These are phyloP conservation scores for Coranthus polyacanthus DNA, from an alignment of 2,797 vertebrate genomes.

Conservation along the genomic window DNA sequence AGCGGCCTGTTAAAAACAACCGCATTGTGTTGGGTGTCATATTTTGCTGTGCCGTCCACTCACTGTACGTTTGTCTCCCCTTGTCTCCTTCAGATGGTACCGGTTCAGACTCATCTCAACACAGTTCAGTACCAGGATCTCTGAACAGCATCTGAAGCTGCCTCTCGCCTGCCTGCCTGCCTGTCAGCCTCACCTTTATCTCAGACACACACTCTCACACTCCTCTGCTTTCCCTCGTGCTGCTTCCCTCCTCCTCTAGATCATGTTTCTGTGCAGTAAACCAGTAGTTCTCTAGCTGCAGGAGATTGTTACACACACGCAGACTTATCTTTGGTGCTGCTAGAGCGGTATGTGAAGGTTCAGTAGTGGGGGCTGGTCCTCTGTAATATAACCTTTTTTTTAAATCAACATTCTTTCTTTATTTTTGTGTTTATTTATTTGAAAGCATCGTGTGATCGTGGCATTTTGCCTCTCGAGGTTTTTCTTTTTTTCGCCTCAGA, in stretches of 20 bases:
- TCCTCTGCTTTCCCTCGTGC: constrained; percentile 57
- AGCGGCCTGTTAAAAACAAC: no score
- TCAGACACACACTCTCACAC: constrained; percentile 41
- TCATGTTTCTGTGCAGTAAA: constrained; percentile 72
- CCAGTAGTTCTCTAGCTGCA: constrained; percentile 56
- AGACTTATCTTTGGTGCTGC: constrained; percentile 57
- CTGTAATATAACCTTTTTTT: constrained; percentile 73
- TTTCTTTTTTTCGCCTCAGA: constrained; percentile 17
- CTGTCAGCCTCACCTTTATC: constrained; percentile 46
- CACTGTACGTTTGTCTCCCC: neutral
- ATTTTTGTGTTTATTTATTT: constrained; percentile 75
- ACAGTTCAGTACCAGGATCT: constrained; percentile 81
- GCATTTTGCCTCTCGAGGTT: constrained; percentile 20
- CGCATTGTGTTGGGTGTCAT: neutral
- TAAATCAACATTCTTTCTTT: constrained; percentile 44
- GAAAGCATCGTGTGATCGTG: constrained; percentile 41
- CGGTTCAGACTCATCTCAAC: constrained; percentile 81
- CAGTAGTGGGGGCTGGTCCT: constrained; percentile 85
- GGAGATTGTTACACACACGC: constrained; percentile 51
- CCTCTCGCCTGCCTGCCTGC: constrained; percentile 58
- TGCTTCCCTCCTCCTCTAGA: constrained; percentile 67
- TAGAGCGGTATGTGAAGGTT: constrained; percentile 68
- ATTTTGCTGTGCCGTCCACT: neutral
- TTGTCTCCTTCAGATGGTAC: constrained; percentile 69
- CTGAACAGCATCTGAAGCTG: constrained; percentile 84